Evolutionary conservation across 2,113 vertebrate species (phyloP).

Genomic region (Xenopus laevis): DNA sequence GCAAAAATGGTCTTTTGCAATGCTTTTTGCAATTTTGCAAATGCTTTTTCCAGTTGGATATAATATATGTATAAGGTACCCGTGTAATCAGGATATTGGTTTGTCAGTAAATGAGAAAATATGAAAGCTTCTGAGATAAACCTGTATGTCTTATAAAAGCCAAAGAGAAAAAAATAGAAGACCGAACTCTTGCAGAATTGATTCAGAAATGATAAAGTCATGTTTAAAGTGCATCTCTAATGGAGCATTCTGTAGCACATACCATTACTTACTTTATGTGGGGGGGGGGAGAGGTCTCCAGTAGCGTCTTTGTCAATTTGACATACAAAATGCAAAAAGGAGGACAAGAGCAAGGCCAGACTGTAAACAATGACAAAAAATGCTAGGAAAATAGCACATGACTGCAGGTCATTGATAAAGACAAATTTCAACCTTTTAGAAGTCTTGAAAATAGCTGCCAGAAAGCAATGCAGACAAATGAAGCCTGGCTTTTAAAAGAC

Average conservation of each 20-base stretch:
- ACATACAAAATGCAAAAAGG: slow-evolving; percentile 25
- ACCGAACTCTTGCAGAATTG: no score
- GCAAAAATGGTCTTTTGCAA: no score
- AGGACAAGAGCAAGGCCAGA: slow-evolving; percentile 16
- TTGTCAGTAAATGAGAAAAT: no score
- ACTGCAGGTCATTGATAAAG: slow-evolving; percentile 37
- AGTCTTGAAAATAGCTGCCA: slow-evolving; percentile 43
- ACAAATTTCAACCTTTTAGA: slow-evolving; percentile 42
- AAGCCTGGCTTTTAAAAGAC: slow-evolving; percentile 13
- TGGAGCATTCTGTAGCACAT: slow-evolving; percentile 9
- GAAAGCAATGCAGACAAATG: slow-evolving; percentile 39
- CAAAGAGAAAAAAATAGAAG: no score
- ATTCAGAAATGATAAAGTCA: background rate
- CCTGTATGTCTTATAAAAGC: no score
- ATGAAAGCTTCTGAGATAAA: no score
- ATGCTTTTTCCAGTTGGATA: no score
- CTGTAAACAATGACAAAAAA: slow-evolving; percentile 26
- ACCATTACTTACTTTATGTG: slow-evolving; percentile 1
- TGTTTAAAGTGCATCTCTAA: slow-evolving; percentile 2
- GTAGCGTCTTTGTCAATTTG: slow-evolving; percentile 11
- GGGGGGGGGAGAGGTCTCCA: background rate
- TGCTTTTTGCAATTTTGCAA: no score
- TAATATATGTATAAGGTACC: no score
- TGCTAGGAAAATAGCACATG: slow-evolving; percentile 37
- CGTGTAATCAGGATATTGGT: no score